These are phyloP conservation scores for Ferrisia virgata DNA, from an alignment of 2,888 invertebrate species.

Conservation along the genomic window DNA sequence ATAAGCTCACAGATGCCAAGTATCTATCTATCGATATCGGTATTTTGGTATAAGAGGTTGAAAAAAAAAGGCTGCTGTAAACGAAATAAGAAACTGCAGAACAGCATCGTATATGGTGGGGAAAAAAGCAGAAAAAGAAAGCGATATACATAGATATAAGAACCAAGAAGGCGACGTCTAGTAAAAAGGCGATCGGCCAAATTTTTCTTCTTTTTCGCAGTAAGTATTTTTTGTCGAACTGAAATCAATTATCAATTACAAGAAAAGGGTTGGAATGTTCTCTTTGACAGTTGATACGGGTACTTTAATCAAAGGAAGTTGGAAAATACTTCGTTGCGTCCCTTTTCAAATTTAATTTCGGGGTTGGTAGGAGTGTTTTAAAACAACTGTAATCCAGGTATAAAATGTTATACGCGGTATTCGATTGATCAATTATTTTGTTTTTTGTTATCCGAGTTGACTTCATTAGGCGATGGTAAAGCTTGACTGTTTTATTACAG, in stretches of 20 bases:
- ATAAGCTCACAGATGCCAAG: background rate
- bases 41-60: too few species aligned
- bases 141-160: background rate
- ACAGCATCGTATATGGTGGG: background rate
- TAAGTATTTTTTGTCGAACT: slow-evolving; percentile 20
- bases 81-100: background rate
- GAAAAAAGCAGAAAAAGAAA: background rate
- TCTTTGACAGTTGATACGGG: slow-evolving; percentile 27
- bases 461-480: background rate
- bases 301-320: slow-evolving; percentile 29
- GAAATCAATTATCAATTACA: slow-evolving; percentile 33
- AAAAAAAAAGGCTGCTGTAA: background rate
- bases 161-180: background rate
- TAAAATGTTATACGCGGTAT: slow-evolving; percentile 11
- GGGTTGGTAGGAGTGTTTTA: slow-evolving; percentile 16
- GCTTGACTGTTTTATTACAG: slow-evolving; percentile 2
- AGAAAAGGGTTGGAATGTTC: slow-evolving; percentile 33
- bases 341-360: slow-evolving; percentile 27
- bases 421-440: slow-evolving; percentile 30
- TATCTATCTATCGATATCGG: too few species aligned
- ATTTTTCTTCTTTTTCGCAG: background rate
- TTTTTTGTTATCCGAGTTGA: slow-evolving; percentile 10
- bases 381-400: slow-evolving; percentile 20
- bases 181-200: slow-evolving; percentile 14
- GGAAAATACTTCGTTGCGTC: slow-evolving; percentile 25